A percentile compares a stretch with the other conserved stretches of the same genome.
Conservation (phyloP, 2,113 vertebrate species). For the Etia nguti region DNA sequence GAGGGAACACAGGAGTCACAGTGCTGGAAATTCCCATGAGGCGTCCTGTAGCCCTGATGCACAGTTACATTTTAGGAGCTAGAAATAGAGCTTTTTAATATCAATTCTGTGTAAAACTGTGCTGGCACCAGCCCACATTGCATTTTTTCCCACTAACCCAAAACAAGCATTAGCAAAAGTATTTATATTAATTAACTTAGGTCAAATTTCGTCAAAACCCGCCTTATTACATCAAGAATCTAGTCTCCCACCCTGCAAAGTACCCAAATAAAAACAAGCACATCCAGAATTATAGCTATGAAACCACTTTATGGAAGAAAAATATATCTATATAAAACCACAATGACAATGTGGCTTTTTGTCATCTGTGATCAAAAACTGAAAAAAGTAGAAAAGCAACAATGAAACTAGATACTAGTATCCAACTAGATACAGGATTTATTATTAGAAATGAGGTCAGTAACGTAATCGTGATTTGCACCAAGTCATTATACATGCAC, state of each 20-base stretch:
- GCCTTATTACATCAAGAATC: not conserved
- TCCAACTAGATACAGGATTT: slow-evolving; percentile 7
- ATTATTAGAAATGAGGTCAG: slow-evolving; percentile 55
- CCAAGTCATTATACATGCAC: slow-evolving; percentile 28
- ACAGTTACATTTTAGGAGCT: not conserved
- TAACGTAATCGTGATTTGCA: slow-evolving; percentile 12
- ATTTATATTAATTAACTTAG: not conserved
- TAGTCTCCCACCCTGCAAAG: not conserved
- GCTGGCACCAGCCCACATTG: not conserved
- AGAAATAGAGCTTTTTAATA: not conserved
- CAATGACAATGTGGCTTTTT: not conserved
- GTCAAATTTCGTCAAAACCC: not conserved
- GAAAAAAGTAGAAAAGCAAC: not conserved
- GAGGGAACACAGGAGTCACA: not conserved
- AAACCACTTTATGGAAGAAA: not conserved
- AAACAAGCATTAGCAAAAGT: not conserved
- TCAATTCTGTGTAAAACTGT: not conserved
- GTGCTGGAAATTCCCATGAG: not conserved
- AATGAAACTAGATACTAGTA: not conserved
- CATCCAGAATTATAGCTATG: not conserved
- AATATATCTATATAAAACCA: not conserved
- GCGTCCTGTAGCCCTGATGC: not conserved
- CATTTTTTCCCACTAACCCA: not conserved
- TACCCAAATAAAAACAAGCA: not conserved
- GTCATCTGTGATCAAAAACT: not conserved